Conservation (phyloP, 2,113 vertebrate genomes). For the human (Homo sapiens) region DNA sequence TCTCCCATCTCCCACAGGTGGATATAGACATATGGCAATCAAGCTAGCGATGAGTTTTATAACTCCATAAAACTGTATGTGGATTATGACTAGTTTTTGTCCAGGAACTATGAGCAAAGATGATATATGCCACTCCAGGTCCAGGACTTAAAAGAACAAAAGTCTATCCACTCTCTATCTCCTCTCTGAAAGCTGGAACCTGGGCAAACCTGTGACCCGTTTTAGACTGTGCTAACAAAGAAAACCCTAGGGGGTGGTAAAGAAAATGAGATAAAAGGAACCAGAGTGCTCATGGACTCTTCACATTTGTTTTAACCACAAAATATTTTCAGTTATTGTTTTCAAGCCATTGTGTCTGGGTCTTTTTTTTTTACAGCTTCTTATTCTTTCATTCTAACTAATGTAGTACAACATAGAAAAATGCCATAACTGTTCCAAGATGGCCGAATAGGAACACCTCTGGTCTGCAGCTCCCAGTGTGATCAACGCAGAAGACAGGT, state of each 20-base stretch:
- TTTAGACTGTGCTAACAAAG: neutral
- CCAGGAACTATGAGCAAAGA: neutral
- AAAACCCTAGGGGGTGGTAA: neutral
- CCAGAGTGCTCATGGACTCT: neutral
- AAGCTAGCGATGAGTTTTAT: neutral
- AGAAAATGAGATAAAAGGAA: neutral
- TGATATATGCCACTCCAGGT: neutral
- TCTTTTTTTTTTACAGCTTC: neutral
- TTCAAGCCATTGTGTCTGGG: neutral
- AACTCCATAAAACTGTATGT: neutral
- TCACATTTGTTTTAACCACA: neutral
- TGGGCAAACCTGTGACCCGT: neutral
- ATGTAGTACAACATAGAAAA: neutral
- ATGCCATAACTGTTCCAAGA: neutral
- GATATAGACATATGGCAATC: neutral
- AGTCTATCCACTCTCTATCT: neutral
- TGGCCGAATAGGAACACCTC: no score
- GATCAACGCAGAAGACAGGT: no score
- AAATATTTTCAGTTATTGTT: neutral
- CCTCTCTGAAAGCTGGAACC: neutral
- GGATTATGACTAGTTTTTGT: neutral
- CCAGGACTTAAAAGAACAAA: neutral
- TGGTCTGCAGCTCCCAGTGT: no score
- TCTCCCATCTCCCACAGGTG: neutral
- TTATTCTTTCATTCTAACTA: conserved; percentile 12